Conservation (phyloP, 2,797 vertebrate species). For the Acridotheres tristis region DNA sequence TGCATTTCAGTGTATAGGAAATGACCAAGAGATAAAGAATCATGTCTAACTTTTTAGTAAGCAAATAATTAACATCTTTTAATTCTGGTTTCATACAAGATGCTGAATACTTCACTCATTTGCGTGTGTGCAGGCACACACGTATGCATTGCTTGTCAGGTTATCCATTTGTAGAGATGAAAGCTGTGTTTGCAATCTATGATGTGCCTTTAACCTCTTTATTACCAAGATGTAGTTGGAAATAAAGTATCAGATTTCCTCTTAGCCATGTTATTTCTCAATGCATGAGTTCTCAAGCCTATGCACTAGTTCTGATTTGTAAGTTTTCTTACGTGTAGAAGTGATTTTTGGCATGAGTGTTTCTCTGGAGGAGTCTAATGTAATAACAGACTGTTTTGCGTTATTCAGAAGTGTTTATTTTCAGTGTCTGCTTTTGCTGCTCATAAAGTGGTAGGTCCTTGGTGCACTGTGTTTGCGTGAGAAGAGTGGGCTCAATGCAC, state of each 20-base stretch:
- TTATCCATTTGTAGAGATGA: slow-evolving; percentile 23
- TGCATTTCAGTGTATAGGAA: neutral
- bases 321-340: neutral
- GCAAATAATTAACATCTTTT: neutral
- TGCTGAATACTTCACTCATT: neutral
- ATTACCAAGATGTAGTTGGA: slow-evolving; percentile 7
- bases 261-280: neutral
- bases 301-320: slow-evolving; percentile 23
- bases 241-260: slow-evolving; percentile 18
- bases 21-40: neutral
- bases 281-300: neutral
- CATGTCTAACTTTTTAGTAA: neutral
- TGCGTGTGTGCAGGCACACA: neutral
- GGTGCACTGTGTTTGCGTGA: neutral
- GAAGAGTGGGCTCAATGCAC: neutral
- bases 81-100: neutral
- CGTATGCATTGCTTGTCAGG: neutral
- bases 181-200: slow-evolving; percentile 13
- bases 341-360: slow-evolving; percentile 7
- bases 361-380: neutral
- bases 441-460: neutral
- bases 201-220: slow-evolving; percentile 45
- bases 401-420: neutral
- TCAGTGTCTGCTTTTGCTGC: slow-evolving; percentile 24
- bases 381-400: neutral